Conservation (phyloP, 2,797 vertebrate genomes). For the Pteropus rufus region DNA sequence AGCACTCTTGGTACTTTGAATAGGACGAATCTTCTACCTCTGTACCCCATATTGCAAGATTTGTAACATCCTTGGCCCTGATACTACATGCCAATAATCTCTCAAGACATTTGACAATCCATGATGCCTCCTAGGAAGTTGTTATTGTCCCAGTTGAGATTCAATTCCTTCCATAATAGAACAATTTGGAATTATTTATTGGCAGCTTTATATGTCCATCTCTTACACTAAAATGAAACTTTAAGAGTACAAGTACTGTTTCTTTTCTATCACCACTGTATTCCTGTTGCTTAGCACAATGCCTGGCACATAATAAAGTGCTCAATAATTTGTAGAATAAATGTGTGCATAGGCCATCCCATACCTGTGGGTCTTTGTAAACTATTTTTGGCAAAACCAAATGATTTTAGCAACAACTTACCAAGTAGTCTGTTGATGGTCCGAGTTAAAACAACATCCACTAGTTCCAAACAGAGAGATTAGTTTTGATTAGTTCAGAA, state of each 20-base stretch:
- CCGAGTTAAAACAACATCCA: not conserved
- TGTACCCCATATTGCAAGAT: not conserved
- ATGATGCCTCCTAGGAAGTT: not conserved
- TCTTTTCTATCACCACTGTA: not conserved
- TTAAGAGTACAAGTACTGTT: not conserved
- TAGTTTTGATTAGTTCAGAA: slow-evolving; percentile 6
- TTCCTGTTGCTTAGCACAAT: not conserved
- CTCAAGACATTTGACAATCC: not conserved
- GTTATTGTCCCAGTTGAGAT: not conserved
- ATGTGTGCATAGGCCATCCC: not conserved
- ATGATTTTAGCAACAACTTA: slow-evolving; percentile 21
- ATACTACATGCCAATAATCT: not conserved
- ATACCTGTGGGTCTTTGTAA: not conserved
- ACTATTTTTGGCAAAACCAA: not conserved
- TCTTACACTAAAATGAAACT: not conserved
- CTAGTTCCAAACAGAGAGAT: not conserved
- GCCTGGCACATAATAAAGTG: not conserved
- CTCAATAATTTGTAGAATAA: not conserved
- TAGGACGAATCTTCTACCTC: not conserved
- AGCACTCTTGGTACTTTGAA: not conserved
- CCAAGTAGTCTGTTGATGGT: not conserved
- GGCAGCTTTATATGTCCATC: not conserved
- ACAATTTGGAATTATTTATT: not conserved
- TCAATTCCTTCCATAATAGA: not conserved
- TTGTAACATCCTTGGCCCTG: not conserved